These are phyloP conservation scores for Stichopus chloronotus DNA, from an alignment of 35 echinoderm and acorn worm species.

Conservation along the genomic window DNA sequence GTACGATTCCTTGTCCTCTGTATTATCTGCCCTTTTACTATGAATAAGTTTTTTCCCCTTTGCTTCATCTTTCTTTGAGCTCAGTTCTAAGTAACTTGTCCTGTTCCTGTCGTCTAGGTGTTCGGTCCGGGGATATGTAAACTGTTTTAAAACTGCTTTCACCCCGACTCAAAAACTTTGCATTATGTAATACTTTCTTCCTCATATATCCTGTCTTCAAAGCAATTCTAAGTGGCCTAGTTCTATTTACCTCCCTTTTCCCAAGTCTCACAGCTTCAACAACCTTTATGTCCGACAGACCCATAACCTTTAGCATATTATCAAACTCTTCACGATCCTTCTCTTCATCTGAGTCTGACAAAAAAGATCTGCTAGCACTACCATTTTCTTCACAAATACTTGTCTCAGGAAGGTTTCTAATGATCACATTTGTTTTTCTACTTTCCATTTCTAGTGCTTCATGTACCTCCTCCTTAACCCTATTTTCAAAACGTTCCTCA, in stretches of 20 bases:
- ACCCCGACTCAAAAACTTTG: background rate
- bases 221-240: background rate
- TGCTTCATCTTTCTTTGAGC: background rate
- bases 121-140: background rate
- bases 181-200: background rate
- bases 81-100: background rate
- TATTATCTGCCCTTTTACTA: background rate
- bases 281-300: background rate
- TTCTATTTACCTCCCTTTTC: background rate
- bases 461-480: background rate
- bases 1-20: too few species aligned
- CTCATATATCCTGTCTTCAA: too few species aligned
- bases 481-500: background rate
- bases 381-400: background rate
- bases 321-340: background rate
- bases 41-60: background rate
- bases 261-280: background rate
- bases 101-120: background rate
- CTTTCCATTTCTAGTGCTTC: background rate
- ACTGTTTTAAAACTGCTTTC: conserved; percentile 2
- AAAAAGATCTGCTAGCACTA: background rate
- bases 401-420: background rate
- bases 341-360: background rate
- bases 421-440: background rate
- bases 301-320: background rate